A percentile compares a stretch with the other conserved stretches of the same genome.
Evolutionary conservation across 2,888 invertebrate genomes (phyloP).

Genomic region (Scrobipalpa atriplicella): DNA sequence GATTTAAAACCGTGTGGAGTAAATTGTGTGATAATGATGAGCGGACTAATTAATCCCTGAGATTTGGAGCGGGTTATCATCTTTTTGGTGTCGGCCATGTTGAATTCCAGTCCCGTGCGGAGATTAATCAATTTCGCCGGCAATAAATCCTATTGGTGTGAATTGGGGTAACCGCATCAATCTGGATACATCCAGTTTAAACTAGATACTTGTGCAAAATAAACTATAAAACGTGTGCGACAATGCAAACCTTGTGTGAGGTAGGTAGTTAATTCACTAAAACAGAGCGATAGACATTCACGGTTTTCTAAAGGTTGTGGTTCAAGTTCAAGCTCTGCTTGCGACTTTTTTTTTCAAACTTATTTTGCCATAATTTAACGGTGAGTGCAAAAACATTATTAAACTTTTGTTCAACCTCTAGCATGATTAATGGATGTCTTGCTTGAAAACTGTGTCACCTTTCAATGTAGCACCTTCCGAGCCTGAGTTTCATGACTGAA

Average conservation of each 20-base stretch:
- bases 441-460: conserved; percentile 15
- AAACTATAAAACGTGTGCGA: too few relatives aligned
- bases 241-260: too few relatives aligned
- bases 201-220: not conserved
- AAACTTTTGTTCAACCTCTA: not conserved
- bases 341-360: too few relatives aligned
- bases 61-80: conserved; percentile 20
- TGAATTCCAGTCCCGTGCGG: not conserved
- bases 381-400: too few relatives aligned
- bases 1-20: conserved; percentile 29
- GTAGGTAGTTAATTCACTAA: too few relatives aligned
- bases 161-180: not conserved
- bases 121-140: conserved; percentile 15
- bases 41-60: conserved; percentile 22
- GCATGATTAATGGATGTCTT: conserved; percentile 10
- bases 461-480: conserved; percentile 16
- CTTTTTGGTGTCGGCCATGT: conserved; percentile 15
- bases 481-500: not conserved
- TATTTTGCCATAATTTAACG: too few relatives aligned
- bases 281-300: too few relatives aligned
- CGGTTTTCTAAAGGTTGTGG: too few relatives aligned
- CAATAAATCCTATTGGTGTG: not conserved
- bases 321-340: too few relatives aligned
- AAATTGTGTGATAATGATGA: conserved; percentile 26
- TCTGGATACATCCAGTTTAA: conserved; percentile 2